These are phyloP conservation scores for Buathra laborator DNA, from an alignment of 2,888 invertebrate genomes.

Conservation along the genomic window DNA sequence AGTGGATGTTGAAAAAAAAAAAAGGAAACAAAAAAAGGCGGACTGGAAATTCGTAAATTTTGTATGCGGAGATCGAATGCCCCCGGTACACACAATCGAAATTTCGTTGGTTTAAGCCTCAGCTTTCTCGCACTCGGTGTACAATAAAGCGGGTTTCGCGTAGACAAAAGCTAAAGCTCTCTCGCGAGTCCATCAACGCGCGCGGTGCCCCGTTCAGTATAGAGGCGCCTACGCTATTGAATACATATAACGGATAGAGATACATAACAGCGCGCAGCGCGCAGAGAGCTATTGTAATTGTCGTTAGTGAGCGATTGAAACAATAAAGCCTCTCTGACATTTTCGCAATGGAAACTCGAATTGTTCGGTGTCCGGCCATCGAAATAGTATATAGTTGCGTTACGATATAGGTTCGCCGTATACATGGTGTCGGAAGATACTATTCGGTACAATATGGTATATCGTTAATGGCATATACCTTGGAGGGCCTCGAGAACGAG, in stretches of 20 bases:
- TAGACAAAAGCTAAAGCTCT: conserved; percentile 33
- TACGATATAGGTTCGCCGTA: conserved; percentile 12
- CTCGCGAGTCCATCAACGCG: conserved; percentile 40
- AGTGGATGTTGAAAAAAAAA: not conserved
- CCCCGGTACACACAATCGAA: not conserved
- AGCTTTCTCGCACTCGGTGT: not conserved
- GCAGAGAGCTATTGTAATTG: conserved; percentile 39
- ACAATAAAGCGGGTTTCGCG: conserved; percentile 6
- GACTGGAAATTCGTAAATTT: not conserved
- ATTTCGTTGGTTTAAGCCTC: conserved; percentile 17
- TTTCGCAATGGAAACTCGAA: conserved; percentile 31
- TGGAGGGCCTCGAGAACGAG: conserved; percentile 45
- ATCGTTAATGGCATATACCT: conserved; percentile 35
- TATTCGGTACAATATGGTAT: conserved; percentile 20
- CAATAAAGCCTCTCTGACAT: conserved; percentile 42
- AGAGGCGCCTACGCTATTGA: not conserved
- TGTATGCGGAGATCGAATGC: not conserved
- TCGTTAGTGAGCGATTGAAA: conserved; percentile 40
- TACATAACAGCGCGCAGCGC: not conserved
- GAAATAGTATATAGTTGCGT: not conserved
- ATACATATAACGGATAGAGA: not conserved
- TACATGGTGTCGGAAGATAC: conserved; percentile 30
- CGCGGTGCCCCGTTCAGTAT: not conserved
- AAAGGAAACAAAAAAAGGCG: not conserved
- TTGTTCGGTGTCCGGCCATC: conserved; percentile 27